phyloP scores from a whole-genome alignment of 1,140 invertebrate species.

The Epicauta chinensis region DNA sequence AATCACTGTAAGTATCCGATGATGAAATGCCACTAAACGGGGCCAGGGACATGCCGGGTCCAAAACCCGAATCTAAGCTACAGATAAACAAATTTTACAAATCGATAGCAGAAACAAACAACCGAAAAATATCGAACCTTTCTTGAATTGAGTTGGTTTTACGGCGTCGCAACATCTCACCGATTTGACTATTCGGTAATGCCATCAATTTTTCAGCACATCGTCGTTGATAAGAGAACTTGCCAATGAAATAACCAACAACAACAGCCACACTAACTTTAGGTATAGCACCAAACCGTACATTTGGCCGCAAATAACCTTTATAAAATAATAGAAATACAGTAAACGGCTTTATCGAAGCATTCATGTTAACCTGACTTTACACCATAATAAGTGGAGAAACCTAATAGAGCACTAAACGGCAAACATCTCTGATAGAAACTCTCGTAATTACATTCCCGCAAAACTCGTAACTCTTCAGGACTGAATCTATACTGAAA shows the following conservation, averaged over 20 bases:
- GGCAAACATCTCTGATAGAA: conserved; percentile 65
- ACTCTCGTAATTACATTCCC: conserved; percentile 65
- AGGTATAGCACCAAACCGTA: conserved; percentile 57
- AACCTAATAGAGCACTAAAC: conserved; percentile 51
- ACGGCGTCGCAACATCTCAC: conserved; percentile 51
- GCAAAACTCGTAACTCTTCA: conserved; percentile 59
- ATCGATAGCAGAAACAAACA: not conserved
- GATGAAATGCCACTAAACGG: conserved; percentile 40
- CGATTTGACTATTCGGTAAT: conserved; percentile 56
- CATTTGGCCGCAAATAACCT: conserved; percentile 50
- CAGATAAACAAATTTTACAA: conserved; percentile 9
- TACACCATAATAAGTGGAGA: conserved; percentile 54
- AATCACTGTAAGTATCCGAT: conserved; percentile 44
- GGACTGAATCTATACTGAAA: conserved; percentile 53
- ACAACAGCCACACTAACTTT: conserved; percentile 58
- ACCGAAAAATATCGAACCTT: conserved; percentile 28
- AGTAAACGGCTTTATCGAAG: too few species aligned
- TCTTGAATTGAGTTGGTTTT: conserved; percentile 39
- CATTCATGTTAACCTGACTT: conserved; percentile 46
- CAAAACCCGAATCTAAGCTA: conserved; percentile 38
- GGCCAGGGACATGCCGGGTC: conserved; percentile 42
- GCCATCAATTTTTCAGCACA: conserved; percentile 71
- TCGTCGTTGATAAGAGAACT: conserved; percentile 64
- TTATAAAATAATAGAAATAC: too few species aligned
- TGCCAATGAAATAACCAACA: conserved; percentile 68